These are phyloP conservation scores for Drosophila rufa DNA, from an alignment of 1,140 invertebrate species.

Conservation along the genomic window DNA sequence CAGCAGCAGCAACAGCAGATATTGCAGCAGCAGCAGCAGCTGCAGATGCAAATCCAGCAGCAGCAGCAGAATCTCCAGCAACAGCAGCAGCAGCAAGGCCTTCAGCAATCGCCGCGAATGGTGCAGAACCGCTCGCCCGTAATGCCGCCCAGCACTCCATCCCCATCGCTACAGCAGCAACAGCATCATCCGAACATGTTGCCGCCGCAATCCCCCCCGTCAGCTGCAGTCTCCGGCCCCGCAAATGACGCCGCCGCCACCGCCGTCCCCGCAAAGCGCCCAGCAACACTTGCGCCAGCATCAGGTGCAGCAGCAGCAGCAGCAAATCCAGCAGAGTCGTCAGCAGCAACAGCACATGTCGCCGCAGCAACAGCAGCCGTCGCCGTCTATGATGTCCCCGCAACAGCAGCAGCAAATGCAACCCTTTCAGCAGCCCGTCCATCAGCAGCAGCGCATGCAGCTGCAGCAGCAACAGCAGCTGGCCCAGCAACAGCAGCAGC, in stretches of 20 bases:
- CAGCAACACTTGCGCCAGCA: slow-evolving; percentile 83
- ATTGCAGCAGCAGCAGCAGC: slow-evolving; percentile 66
- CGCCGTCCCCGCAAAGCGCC: slow-evolving; percentile 77
- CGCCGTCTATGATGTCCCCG: slow-evolving; percentile 66
- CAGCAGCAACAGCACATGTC: slow-evolving; percentile 73
- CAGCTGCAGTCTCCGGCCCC: slow-evolving; percentile 82
- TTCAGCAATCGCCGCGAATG: slow-evolving; percentile 85
- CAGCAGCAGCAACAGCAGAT: slow-evolving; percentile 59
- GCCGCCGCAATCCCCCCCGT: slow-evolving; percentile 78
- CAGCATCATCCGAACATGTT: slow-evolving; percentile 77
- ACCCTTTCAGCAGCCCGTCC: slow-evolving; percentile 62
- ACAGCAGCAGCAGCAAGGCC: slow-evolving; percentile 54
- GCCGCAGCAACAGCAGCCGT: slow-evolving; percentile 59
- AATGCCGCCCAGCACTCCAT: slow-evolving; percentile 68
- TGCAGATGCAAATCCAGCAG: slow-evolving; percentile 71
- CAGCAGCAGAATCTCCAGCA: slow-evolving; percentile 79
- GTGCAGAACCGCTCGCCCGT: slow-evolving; percentile 73
- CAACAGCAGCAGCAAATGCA: slow-evolving; percentile 67
- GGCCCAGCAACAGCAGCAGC: slow-evolving; percentile 65
- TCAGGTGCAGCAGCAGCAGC: slow-evolving; percentile 29
- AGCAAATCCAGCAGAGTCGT: slow-evolving; percentile 66
- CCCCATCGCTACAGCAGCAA: slow-evolving; percentile 71
- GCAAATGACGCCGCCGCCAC: slow-evolving; percentile 82
- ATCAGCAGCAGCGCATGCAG: slow-evolving; percentile 71
- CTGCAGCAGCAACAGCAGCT: slow-evolving; percentile 64